Evolutionary conservation across 2,113 vertebrate genomes (phyloP), one percentile per base, ranked within the genome.

Genomic region (Collichthys lucidus): DNA sequence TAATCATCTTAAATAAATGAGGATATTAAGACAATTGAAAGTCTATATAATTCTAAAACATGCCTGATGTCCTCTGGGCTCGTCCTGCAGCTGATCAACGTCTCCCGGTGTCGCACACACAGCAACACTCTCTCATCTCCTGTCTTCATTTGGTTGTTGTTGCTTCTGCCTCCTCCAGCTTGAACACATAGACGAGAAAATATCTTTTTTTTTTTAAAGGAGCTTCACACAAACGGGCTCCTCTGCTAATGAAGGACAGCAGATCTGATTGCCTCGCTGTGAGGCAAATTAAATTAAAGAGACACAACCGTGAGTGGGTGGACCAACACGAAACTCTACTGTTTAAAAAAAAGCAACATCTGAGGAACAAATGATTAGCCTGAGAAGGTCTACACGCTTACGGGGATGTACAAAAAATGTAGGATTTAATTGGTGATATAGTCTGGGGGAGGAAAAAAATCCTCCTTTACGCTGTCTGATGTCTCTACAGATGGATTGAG

Each of bases 171-270:
- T 42, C 64, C 70, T 82, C 26, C 4, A 5, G 65, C 76, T 60
- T 6, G 11, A 62, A 69, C 17, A 59, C 35, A 60, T 4, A 12
- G 59, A 65, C 4, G 9, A 46, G 29, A 47, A 44, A 67, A 63
- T 44, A 14, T 12, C 7, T 1, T 59, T 76, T 1, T 59, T 76
- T 60, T 46, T 55, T 77, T 5, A 67, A 69, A 57, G 35, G 31
- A 64, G 52, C 65, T 11, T 57, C 65, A 62, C 80, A 83, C 60
- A 71, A 66, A 83, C 65, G 24, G 65, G 75, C 75, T 71, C 61
- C 17, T 63, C n/a, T 52, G 71, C 71, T 87, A 84, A 84, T 73
- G 81, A 84, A 83, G 85, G 81, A 84, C 81, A 65, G 68, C 73
- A 4, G 68, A 74, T 87, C 77, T 74, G 77, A 77, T 80, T 69